Evolutionary conservation across 2,113 vertebrate genomes (phyloP).

Genomic region (Stomatorhinus ivindoensis): DNA sequence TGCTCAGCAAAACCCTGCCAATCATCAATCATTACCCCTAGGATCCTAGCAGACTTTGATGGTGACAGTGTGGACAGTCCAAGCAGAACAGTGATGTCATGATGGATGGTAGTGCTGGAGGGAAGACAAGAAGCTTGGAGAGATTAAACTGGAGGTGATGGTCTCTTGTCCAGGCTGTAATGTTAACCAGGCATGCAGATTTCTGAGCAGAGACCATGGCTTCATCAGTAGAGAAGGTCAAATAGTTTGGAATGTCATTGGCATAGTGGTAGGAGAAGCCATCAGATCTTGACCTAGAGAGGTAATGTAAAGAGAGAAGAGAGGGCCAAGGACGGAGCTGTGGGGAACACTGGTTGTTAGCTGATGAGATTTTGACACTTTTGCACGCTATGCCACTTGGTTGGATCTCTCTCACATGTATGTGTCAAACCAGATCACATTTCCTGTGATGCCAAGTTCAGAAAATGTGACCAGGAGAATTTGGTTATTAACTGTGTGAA

Average conservation of each 20-base stretch:
- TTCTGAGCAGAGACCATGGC: neutral
- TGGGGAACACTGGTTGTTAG: neutral
- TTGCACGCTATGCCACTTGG: neutral
- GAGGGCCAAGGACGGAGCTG: neutral
- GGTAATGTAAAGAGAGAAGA: neutral
- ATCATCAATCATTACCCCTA: neutral
- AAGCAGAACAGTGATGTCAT: neutral
- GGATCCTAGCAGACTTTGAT: neutral
- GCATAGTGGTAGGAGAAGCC: neutral
- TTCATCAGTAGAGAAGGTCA: neutral
- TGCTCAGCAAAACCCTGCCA: neutral
- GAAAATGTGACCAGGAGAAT: neutral
- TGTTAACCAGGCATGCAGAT: neutral
- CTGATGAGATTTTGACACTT: neutral
- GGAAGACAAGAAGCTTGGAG: neutral
- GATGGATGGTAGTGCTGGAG: neutral
- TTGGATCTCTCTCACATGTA: neutral
- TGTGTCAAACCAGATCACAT: neutral
- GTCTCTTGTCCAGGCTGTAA: neutral
- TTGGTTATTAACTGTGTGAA: neutral
- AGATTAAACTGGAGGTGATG: neutral
- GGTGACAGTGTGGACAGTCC: neutral
- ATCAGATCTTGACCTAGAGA: neutral
- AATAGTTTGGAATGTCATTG: neutral
- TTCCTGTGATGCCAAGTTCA: neutral